phyloP scores from a whole-genome alignment of 2,797 vertebrate species.

The Pseudomugil tenellus region DNA sequence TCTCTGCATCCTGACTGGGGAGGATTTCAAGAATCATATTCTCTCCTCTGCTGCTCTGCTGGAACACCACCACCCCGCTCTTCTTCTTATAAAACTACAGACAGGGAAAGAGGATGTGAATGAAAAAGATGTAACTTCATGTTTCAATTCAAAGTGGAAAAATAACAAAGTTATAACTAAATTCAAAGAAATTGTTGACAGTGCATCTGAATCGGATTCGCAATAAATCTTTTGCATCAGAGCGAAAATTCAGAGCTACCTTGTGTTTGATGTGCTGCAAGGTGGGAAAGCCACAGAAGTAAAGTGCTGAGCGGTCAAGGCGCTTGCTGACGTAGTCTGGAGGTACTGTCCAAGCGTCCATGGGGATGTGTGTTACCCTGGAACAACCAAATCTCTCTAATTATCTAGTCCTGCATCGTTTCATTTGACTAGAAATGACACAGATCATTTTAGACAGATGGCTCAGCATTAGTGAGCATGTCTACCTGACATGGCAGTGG shows the following conservation, averaged over 20 bases:
- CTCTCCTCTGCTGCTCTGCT: slow-evolving; percentile 96
- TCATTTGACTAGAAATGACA: background rate
- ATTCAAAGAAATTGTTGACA: too few species aligned
- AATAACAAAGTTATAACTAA: background rate
- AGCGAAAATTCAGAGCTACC: slow-evolving; percentile 70
- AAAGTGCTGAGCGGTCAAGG: slow-evolving; percentile 87
- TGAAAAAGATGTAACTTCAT: background rate
- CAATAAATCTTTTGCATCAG: background rate
- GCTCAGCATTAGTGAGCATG: background rate
- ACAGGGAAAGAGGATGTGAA: background rate
- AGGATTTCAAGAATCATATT: slow-evolving; percentile 94
- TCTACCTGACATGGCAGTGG: slow-evolving; percentile 88
- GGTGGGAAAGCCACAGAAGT: slow-evolving; percentile 98
- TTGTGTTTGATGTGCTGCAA: slow-evolving; percentile 95
- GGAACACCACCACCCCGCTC: slow-evolving; percentile 93
- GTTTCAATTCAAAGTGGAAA: background rate
- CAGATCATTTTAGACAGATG: background rate
- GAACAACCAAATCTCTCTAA: slow-evolving; percentile 6
- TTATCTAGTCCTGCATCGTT: accelerated
- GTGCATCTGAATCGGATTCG: background rate
- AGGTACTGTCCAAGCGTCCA: slow-evolving; percentile 92
- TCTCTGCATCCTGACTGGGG: slow-evolving; percentile 76
- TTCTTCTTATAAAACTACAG: slow-evolving; percentile 92
- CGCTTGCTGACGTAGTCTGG: slow-evolving; percentile 82
- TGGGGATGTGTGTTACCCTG: slow-evolving; percentile 86